phyloP scores from a whole-genome alignment of 2,888 invertebrate genomes.

The Cryptocheilus praepositus region DNA sequence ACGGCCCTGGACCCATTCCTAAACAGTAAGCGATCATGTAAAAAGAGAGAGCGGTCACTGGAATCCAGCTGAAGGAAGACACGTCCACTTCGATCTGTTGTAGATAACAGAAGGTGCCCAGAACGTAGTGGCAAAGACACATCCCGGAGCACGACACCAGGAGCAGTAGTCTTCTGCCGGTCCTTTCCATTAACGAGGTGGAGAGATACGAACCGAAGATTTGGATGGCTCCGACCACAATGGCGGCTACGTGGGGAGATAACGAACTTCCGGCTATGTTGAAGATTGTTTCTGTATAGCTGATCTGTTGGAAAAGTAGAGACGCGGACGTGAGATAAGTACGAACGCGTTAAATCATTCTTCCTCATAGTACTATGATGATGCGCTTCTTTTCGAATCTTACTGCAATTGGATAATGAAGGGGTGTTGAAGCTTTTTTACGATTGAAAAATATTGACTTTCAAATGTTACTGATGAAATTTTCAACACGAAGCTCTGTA shows the following conservation, averaged over 20 bases:
- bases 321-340: too few species aligned
- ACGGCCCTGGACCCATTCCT: conserved; percentile 77
- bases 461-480: too few species aligned
- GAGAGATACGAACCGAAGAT: conserved; percentile 75
- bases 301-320: conserved; percentile 62
- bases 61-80: conserved; percentile 75
- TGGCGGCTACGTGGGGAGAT: conserved; percentile 77
- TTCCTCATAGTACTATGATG: too few species aligned
- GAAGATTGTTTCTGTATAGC: conserved; percentile 77
- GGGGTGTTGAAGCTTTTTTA: too few species aligned
- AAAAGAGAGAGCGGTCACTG: conserved; percentile 75
- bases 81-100: conserved; percentile 59
- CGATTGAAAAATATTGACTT: too few species aligned
- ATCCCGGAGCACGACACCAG: conserved; percentile 73
- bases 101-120: conserved; percentile 69
- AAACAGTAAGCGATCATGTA: conserved; percentile 77
- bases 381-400: too few species aligned
- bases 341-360: too few species aligned
- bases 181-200: conserved; percentile 77
- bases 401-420: too few species aligned
- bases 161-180: conserved; percentile 78
- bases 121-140: conserved; percentile 63
- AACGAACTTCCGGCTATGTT: conserved; percentile 76
- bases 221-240: conserved; percentile 79
- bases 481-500: too few species aligned